Base-by-base conservation (phyloP, 1,140 invertebrate genomes). In the Caerostris extrusa region DNA sequence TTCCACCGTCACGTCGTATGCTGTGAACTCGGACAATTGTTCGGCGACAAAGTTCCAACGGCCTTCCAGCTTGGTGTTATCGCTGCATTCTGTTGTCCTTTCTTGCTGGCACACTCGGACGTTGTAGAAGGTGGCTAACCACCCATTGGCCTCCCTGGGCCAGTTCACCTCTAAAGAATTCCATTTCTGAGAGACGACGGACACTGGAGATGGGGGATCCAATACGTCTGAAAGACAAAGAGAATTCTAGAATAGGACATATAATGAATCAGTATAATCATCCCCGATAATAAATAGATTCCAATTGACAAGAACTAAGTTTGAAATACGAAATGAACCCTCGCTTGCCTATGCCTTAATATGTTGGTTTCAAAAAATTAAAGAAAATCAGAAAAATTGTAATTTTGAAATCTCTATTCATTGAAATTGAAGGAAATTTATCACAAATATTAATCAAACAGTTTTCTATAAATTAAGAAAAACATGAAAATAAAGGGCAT, bases 141-240 rank as follows among this genome's bases (percentile, higher is more conserved):
- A 93, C 12, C 67, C 50, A 19, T 88, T 19, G 5, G 8, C 69
- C 3, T 67, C 69, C 1, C 85, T 77, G 5, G n/a, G 5, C 92
- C 92, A 93, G 7, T 2, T 14, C 10, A 93, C 17, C n/a, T 77
- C 50, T 4, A 93, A 34, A 10, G 92, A 81, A 50, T 93, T 57
- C 85, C 85, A 93, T 0, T 56, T 50, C 8, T 81, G 55, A 8
- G 19, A 12, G 58, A 19, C 34, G 5, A 56, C n/a, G 5, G 56
- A 60, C 56, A 93, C 14, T 5, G 57, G 34, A 2, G 7, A 34
- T 5, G 85, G 92, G 10, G n/a, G 2, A 53, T 14, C 53, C 53
- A 93, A 14, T 2, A 93, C 53, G 17, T 93, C 92, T 93, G 34
- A 8, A 61, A 85, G 5, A 50, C 4, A 19, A 50, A 87, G 5